These are phyloP conservation scores for rat (Rattus norvegicus) DNA, from an alignment of 2,113 vertebrate genomes.

Conservation along the genomic window DNA sequence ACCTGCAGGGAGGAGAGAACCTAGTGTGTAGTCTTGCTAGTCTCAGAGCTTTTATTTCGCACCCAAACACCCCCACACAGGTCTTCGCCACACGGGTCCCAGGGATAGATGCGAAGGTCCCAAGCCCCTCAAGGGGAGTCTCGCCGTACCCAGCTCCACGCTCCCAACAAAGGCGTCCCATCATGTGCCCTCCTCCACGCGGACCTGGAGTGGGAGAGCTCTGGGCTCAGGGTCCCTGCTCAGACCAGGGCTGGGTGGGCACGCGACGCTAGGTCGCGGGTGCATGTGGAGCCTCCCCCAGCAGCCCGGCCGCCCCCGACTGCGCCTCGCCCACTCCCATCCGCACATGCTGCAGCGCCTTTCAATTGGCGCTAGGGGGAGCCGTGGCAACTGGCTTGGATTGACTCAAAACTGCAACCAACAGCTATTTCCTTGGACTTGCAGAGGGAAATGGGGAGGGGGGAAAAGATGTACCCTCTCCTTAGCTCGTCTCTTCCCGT, in stretches of 20 bases:
- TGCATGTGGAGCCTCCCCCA: neutral
- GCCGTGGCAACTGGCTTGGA: conserved; percentile 78
- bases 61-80: neutral
- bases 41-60: neutral
- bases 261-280: neutral
- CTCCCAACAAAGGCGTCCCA: conserved; percentile 70
- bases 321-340: conserved; percentile 73
- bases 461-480: conserved; percentile 14
- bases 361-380: conserved; percentile 79
- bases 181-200: conserved; percentile 34
- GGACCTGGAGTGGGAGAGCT: neutral
- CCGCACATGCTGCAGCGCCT: conserved; percentile 44
- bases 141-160: neutral
- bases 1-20: neutral
- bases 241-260: neutral
- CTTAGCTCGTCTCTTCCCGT: conserved; percentile 41
- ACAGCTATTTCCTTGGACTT: conserved; percentile 43
- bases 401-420: conserved; percentile 1
- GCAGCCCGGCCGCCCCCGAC: neutral
- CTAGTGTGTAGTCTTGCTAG: neutral
- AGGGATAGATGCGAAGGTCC: neutral
- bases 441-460: conserved; percentile 16
- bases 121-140: neutral
- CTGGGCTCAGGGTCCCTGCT: neutral
- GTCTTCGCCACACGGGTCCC: neutral